phyloP scores from a whole-genome alignment of 2,113 vertebrate genomes.

The Aramus guarauna region DNA sequence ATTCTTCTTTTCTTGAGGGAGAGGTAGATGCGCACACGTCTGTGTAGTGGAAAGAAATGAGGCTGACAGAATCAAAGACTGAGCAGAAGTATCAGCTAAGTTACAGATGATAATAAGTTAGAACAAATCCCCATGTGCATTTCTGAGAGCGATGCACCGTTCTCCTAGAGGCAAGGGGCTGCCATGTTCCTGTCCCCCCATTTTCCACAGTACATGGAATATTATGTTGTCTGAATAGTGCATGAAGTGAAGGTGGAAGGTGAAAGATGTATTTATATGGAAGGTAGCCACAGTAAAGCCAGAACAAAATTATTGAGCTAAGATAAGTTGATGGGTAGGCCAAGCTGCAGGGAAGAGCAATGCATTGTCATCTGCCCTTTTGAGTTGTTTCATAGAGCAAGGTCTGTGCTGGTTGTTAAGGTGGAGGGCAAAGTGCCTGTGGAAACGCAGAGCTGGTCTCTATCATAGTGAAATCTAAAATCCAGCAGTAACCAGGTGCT shows the following conservation, averaged over 20 bases:
- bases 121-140: neutral
- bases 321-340: neutral
- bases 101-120: neutral
- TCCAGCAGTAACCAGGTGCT: neutral
- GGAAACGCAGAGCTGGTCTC: neutral
- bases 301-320: neutral
- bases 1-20: neutral
- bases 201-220: neutral
- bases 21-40: neutral
- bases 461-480: constrained; percentile 2
- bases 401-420: neutral
- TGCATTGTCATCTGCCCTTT: neutral
- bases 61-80: neutral
- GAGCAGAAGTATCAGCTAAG: neutral
- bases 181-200: neutral
- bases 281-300: neutral
- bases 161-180: neutral
- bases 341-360: neutral
- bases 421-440: neutral
- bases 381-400: neutral
- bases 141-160: neutral
- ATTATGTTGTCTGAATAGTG: neutral
- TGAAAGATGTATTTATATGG: neutral
- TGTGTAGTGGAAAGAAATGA: neutral
- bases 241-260: neutral